These are phyloP conservation scores for Latrodectus elegans DNA, from an alignment of 2,888 invertebrate genomes.

Conservation along the genomic window DNA sequence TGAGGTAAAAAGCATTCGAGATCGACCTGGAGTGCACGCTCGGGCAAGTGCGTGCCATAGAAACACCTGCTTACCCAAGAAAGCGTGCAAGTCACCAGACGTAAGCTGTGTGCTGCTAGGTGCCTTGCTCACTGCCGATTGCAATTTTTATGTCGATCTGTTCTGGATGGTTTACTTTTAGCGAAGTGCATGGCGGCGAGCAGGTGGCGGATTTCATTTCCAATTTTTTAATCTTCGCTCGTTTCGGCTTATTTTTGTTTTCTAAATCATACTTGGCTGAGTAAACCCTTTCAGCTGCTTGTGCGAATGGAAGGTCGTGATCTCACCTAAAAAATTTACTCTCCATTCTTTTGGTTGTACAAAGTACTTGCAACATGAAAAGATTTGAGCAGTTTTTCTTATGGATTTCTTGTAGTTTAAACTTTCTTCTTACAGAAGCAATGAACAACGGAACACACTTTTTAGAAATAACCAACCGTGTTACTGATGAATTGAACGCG, in stretches of 20 bases:
- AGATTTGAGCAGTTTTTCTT: no score
- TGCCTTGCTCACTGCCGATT: slow-evolving; percentile 3
- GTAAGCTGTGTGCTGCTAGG: not conserved
- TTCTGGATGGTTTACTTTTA: slow-evolving; percentile 50
- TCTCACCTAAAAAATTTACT: no score
- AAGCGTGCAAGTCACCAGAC: slow-evolving; percentile 38
- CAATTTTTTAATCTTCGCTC: not conserved
- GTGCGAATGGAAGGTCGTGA: no score
- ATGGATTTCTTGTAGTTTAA: no score
- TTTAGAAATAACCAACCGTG: no score
- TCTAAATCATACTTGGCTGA: not conserved
- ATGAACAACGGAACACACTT: no score
- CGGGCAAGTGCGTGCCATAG: slow-evolving; percentile 45
- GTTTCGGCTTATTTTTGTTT: not conserved
- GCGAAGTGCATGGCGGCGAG: slow-evolving; percentile 8
- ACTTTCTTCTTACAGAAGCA: no score
- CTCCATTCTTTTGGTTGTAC: no score
- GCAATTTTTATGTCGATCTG: slow-evolving; percentile 14
- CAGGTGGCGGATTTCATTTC: slow-evolving; percentile 31
- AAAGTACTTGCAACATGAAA: no score
- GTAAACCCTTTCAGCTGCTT: no score
- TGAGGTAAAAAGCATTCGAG: not conserved
- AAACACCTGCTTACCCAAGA: slow-evolving; percentile 54
- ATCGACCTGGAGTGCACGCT: slow-evolving; percentile 54
- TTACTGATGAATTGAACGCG: no score